Evolutionary conservation across 2,888 invertebrate genomes (phyloP), one percentile per base, ranked within the genome.

Genomic region (Epinotia bilunana): DNA sequence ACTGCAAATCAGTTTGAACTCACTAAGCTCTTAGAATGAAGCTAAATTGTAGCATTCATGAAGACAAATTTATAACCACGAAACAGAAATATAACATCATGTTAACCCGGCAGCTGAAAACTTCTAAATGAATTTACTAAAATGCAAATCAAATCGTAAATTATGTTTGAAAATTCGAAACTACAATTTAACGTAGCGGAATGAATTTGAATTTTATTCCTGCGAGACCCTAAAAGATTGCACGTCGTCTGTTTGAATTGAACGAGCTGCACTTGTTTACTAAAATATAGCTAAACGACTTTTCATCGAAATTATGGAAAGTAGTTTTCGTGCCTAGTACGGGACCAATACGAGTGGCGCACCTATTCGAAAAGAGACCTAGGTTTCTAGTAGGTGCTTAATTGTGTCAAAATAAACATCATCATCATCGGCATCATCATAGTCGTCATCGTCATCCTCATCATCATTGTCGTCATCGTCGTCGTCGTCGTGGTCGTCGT

Each of bases 81-180:
- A 58, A 60, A 65, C 69, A 23, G 43, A 58, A 39, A 57, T 46
- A 33, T 13, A 63, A n/a, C 20, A 60, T 58, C 6, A 63, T 57
- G 57, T 62, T 62, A 53, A 62, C 60, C 53, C 60, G 13, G 68
- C 61, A 7, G 64, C 13, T 33, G 28, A 28, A 74, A 46, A 63
- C 63, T 63, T 55, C 18, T 18, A 58, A 60, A 65, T 53, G 39
- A 61, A 71, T 71, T 71, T 65, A 53, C 58, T 61, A 70, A 71
- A 70, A 74, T 74, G 64, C 58, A 74, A 65, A 70, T 63, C 58
- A 39, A 70, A 55, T 71, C 64, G 60, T 72, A 64, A 72, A 72
- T 65, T 53, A 58, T 65, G 43, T 58, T 74, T 71, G 53, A 64
- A 28, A 74, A 71, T 64, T 43, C 60, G 70, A 65, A 74, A 71